Percentiles rank a stretch among this genome's conserved stretches.
phyloP scores from a whole-genome alignment of 2,888 invertebrate genomes.

The Polydrusus cervinus region DNA sequence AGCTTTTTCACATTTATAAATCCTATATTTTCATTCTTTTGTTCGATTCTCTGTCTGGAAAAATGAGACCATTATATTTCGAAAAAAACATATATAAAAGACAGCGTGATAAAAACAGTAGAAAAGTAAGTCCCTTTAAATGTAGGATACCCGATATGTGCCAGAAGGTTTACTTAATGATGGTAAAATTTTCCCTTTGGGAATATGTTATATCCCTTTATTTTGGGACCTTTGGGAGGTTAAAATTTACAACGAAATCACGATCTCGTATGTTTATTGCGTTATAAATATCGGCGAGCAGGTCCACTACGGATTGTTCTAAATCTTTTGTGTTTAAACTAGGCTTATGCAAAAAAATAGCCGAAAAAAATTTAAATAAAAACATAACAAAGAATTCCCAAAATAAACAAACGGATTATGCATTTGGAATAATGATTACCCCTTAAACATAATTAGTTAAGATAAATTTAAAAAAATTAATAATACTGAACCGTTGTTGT shows the following conservation, averaged over 20 bases:
- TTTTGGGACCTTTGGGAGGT: background rate
- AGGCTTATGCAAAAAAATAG: background rate
- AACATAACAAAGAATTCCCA: no score
- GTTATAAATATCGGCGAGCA: conserved; percentile 12
- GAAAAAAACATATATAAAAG: conserved; percentile 1
- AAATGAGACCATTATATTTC: background rate
- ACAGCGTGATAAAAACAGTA: background rate
- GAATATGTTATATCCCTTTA: conserved; percentile 4
- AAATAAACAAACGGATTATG: no score
- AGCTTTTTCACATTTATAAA: background rate
- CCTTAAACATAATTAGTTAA: no score
- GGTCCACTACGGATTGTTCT: background rate
- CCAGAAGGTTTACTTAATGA: conserved; percentile 18
- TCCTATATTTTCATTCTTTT: background rate
- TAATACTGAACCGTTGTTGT: no score
- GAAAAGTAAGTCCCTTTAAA: background rate
- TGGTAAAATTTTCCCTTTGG: conserved; percentile 2
- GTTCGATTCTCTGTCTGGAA: background rate
- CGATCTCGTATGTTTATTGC: conserved; percentile 2
- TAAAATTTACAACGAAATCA: conserved; percentile 22
- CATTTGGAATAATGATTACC: no score
- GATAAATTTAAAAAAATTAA: no score
- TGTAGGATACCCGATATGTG: conserved; percentile 14
- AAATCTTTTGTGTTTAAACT: background rate
- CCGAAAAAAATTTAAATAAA: no score